A percentile compares a stretch with the other conserved stretches of the same genome.
Evolutionary conservation across 2,888 invertebrate genomes (phyloP).

Genomic region (Mythimna albipuncta): DNA sequence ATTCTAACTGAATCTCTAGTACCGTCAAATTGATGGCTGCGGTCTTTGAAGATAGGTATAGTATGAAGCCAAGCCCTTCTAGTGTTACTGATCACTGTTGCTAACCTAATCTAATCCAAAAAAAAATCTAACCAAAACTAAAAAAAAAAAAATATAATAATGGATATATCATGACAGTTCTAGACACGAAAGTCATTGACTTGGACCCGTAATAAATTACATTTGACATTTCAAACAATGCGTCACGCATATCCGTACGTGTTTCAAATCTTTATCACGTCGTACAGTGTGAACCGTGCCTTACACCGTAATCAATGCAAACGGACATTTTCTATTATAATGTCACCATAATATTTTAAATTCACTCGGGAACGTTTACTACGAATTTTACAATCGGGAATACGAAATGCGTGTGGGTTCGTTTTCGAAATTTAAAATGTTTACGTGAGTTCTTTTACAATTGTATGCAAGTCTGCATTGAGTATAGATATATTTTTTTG

Average conservation of each 20-base stretch:
- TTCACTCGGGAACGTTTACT: constrained; percentile 69
- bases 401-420: constrained; percentile 66
- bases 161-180: background rate
- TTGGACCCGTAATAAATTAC: constrained; percentile 33
- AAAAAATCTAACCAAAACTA: too few relatives aligned
- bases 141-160: background rate
- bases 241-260: constrained; percentile 49
- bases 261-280: constrained; percentile 36
- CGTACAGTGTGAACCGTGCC: constrained; percentile 49
- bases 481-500: background rate
- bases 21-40: too few relatives aligned
- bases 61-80: too few relatives aligned
- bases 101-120: too few relatives aligned
- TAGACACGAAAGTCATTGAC: constrained; percentile 35
- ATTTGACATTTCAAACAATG: constrained; percentile 56
- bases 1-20: too few relatives aligned
- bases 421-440: constrained; percentile 68
- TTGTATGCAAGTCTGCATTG: constrained; percentile 43
- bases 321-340: constrained; percentile 69
- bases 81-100: too few relatives aligned
- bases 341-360: constrained; percentile 67
- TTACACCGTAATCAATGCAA: constrained; percentile 64
- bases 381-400: constrained; percentile 72
- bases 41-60: too few relatives aligned
- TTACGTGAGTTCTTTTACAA: constrained; percentile 67